Base-by-base conservation (phyloP, 2,797 vertebrate genomes). In the Luscinia megarhynchos region DNA sequence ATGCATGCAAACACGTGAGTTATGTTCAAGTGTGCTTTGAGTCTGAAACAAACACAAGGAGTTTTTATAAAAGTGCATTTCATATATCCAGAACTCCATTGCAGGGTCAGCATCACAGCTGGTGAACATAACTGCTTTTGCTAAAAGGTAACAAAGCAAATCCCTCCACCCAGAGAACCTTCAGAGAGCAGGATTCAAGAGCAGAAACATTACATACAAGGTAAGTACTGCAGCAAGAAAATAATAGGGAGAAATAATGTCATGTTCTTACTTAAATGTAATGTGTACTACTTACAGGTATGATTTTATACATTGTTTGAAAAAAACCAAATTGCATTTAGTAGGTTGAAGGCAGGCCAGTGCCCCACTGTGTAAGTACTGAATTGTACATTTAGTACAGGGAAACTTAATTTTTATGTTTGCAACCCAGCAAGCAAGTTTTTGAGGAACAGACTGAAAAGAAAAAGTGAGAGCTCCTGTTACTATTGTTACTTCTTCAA, bases 81-180 rank as follows among this genome's bases (percentile, higher is more conserved):
- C 68, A 76, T 12, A 55, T 21, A 91, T 53, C 30, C 66, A 72
- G 41, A 96, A 62, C 38, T 46, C 69, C 72, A 79, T 10, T 90
- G 91, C 90, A 48, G 48, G 55, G 41, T 61, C 76, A 90, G 38
- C 40, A 36, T 57, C 90, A 53, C 72, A 97, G 81, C 61, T 82
- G 32, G 46, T 27, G 48, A 76, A 34, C 8, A 3, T 32, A 50
- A 48, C 74, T 87, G 55, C 68, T 92, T 85, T 68, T 92, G 89
- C 46, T 88, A 66, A 92, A 93, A 88, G 69, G 50, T 72, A 93
- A 96, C 82, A 93, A 84, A 95, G 86, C n/a, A 81, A 76, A 78
- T 12, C 23, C 24, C 20, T 88, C 32, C 89, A 79, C 62, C 36
- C n/a, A 10, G 27, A 61, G 74, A 91, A 30, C 29, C 43, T 89